A percentile compares a stretch with the other conserved stretches of the same genome.
Evolutionary conservation across 2,113 vertebrate species (phyloP).

Genomic region (human): DNA sequence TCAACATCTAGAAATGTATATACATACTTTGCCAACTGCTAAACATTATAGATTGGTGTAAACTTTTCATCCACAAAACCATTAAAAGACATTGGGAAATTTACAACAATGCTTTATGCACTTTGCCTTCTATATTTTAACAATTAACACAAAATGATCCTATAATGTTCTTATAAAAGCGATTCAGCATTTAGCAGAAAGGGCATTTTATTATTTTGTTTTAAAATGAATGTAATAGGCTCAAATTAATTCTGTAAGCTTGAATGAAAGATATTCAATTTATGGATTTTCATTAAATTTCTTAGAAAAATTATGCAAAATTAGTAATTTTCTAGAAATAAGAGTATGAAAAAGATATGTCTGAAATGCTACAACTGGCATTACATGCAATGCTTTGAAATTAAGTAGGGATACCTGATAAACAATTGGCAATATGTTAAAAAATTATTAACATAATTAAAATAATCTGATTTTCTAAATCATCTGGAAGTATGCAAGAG

Average conservation of each 20-base stretch:
- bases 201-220: not conserved
- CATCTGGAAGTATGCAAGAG: slow-evolving; percentile 64
- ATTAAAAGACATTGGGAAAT: not conserved
- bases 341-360: not conserved
- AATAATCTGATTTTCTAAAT: slow-evolving; percentile 67
- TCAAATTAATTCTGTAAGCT: slow-evolving; percentile 14
- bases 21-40: not conserved
- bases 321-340: not conserved
- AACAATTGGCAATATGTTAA: not conserved
- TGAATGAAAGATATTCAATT: not conserved
- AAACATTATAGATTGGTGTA: not conserved
- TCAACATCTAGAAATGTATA: not conserved
- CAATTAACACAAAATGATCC: not conserved
- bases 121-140: not conserved
- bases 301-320: slow-evolving; percentile 34
- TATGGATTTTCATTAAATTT: not conserved
- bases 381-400: slow-evolving; percentile 33
- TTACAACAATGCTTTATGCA: not conserved
- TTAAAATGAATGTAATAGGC: slow-evolving; percentile 14
- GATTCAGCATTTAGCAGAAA: not conserved
- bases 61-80: not conserved
- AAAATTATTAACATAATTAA: slow-evolving; percentile 69
- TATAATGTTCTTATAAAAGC: not conserved
- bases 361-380: not conserved
- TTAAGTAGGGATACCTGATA: not conserved